Base-by-base conservation (phyloP, 2,888 invertebrate species). In the Conomelus anceps region DNA sequence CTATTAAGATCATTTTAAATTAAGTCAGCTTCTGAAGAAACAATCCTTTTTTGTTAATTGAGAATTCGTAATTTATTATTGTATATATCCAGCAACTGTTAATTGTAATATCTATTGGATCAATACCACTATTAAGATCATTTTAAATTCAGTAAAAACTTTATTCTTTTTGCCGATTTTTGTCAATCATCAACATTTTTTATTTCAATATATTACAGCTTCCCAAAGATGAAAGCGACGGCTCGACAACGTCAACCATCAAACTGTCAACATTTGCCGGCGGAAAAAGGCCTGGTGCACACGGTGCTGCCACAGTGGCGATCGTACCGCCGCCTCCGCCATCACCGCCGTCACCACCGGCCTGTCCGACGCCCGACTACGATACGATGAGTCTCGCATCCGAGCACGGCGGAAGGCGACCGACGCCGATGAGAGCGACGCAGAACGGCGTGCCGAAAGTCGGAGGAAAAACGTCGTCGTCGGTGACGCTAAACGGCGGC, bases 281-380 rank as follows among this genome's bases (percentile, higher is more conserved):
- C 86, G 29, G 24, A 23, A 86, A 86, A n/a, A 86, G 29, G 63
- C 41, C 13, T 85, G 29, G 11, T 24, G 17, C 84, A n/a, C n/a
- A n/a, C n/a, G n/a, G n/a, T 84, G 3, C 26, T 11, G n/a, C 84
- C 17, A 13, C 88, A 85, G 84, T 24, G 29, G 22, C 84, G 85
- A 87, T 89, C 93, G 93, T 91, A 93, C 93, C 22, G 92, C 93
- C 20, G 87, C 93, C 88, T 20, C 22, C 87, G 22, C 63, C 23
- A 29, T 29, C 88, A 29, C 88, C 29, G n/a, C 63, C 94, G 94
- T 92, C 94, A 93, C 90, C 92, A 41, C 94, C 94, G 11, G 93
- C 94, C 23, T 94, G 94, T 90, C 95, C 94, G 9, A 94, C 94
- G 0, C 94, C 95, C 0, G 95, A 95, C 92, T 95, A 95, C 92